phyloP scores from a whole-genome alignment of 2,888 invertebrate species.

The Eueremaeus valkanovi region DNA sequence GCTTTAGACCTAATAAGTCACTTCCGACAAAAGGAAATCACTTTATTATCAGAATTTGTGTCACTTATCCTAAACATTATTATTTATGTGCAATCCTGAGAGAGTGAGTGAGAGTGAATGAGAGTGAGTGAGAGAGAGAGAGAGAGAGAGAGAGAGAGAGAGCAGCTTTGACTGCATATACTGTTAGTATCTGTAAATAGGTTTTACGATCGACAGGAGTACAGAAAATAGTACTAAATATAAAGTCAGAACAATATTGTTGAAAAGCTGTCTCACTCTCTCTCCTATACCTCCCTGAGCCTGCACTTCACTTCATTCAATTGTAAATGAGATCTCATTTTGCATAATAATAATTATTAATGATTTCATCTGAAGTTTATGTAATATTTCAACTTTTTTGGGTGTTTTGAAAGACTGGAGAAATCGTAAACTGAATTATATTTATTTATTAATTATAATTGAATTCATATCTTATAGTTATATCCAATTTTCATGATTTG shows the following conservation, averaged over 20 bases:
- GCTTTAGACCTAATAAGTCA: background rate
- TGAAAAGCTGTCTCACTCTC: no score
- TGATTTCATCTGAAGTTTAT: no score
- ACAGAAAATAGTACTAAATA: background rate
- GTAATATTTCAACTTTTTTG: no score
- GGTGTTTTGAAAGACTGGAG: no score
- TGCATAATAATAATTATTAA: no score
- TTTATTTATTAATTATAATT: no score
- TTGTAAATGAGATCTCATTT: no score
- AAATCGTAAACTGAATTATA: no score
- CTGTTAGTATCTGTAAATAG: background rate
- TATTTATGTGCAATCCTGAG: background rate
- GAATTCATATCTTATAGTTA: no score
- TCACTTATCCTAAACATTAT: background rate
- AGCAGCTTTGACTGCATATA: no score
- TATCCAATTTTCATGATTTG: no score
- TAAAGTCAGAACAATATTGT: background rate
- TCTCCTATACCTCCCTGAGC: background rate
- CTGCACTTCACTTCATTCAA: background rate
- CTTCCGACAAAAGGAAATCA: constrained; percentile 20
- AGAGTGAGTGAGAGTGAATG: constrained; percentile 2
- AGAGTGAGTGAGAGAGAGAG: background rate
- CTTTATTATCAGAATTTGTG: background rate
- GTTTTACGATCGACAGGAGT: background rate
- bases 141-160: background rate